Evolutionary conservation across 2,113 vertebrate species (phyloP), one percentile per base, ranked within the genome.

Genomic region (Phaethon lepturus): DNA sequence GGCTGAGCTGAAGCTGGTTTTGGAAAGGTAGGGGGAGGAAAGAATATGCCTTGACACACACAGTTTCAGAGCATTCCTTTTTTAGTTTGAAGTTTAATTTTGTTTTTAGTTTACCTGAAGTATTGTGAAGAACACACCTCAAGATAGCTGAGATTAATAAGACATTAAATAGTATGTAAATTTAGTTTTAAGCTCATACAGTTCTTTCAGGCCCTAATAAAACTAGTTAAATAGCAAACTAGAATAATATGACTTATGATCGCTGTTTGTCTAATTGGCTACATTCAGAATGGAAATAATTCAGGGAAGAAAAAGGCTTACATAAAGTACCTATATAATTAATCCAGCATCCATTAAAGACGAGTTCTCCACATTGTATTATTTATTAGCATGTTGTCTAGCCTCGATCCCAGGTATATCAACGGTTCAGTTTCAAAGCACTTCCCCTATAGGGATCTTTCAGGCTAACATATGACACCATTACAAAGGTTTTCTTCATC

Each of bases 11-110:
- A 81, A 82, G 42, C 5, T 63, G 20, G 0, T 28, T 60, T 18
- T 7, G 4, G 25, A 12, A 62, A 29, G 0, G 2, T 0, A 3
- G 10, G 1, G 4, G 13, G 26, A 44, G 19, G 7, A 56, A 31
- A 59, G 33, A 62, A 50, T 29, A 38, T 16, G 6, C 17, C 31
- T 64, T 47, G 25, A 13, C 72, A 76, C 20, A 59, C 7, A 33
- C 5, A 26, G 8, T 45, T 75, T 71, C 52, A 78, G 31, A 79
- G 29, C 26, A 26, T 28, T 90, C 64, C 3, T 50, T 83, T 75
- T 82, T 72, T 18, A 69, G 16, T 81, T 69, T 86, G 35, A 92
- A 58, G 9, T 25, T 56, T n/a, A 31, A 4, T 19, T 96, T 56
- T 67, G 2, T 4, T 74, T 86, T 76, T 85, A 69, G 9, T 20